These are phyloP conservation scores for Calliphora vicina DNA, from an alignment of 1,140 invertebrate species.

Conservation along the genomic window DNA sequence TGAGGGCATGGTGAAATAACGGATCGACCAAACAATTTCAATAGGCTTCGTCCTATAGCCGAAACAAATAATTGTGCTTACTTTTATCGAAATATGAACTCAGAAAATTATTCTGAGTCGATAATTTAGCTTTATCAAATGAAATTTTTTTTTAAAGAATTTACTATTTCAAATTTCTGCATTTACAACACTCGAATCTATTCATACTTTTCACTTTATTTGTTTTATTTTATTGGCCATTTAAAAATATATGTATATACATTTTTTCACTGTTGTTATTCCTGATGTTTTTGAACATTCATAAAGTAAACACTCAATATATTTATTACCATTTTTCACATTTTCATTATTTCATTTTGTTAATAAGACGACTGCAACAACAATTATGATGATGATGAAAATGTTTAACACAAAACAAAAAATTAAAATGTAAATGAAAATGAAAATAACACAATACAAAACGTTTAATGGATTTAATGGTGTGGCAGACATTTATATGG, in stretches of 20 bases:
- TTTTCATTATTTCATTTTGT: background rate
- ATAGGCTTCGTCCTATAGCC: too few relatives aligned
- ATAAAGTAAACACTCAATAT: conserved; percentile 17
- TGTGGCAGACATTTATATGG: conserved; percentile 15
- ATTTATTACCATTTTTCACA: background rate
- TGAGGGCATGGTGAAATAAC: too few relatives aligned
- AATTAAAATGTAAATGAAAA: background rate
- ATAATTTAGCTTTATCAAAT: too few relatives aligned
- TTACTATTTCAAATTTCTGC: background rate
- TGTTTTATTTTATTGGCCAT: conserved; percentile 7
- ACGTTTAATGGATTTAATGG: conserved; percentile 13
- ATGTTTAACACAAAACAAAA: background rate
- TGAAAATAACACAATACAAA: background rate
- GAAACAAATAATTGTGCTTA: too few relatives aligned
- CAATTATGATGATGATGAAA: background rate
- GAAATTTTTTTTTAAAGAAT: background rate
- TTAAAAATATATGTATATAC: background rate
- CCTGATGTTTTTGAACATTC: conserved; percentile 9
- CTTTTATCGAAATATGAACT: too few relatives aligned
- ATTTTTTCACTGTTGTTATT: background rate
- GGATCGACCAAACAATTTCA: too few relatives aligned
- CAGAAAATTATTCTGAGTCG: too few relatives aligned
- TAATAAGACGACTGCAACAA: background rate
- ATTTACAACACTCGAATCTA: background rate
- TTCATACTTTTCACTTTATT: background rate